Percentiles rank a stretch among this genome's conserved stretches.
phyloP scores from a whole-genome alignment of 1,140 invertebrate genomes.

The Procambarus clarkii region DNA sequence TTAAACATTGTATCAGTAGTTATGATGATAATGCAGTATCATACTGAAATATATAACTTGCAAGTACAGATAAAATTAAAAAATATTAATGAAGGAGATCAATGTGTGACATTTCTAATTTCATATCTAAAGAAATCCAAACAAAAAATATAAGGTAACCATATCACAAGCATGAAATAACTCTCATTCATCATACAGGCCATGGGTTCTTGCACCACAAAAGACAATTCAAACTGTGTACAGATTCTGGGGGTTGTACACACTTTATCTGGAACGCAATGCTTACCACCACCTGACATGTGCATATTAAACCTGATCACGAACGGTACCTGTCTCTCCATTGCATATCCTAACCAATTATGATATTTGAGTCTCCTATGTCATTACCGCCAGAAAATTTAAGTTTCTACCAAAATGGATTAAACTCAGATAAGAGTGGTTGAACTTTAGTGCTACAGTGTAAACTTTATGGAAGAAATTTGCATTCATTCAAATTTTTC shows the following conservation, averaged over 20 bases:
- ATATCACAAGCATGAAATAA: slow-evolving; percentile 15
- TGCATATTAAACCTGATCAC: not conserved
- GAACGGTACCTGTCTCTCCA: not conserved
- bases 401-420: not conserved
- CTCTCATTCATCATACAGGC: not conserved
- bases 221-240: not conserved
- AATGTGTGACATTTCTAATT: not conserved
- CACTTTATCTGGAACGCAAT: not conserved
- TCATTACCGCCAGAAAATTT: not conserved
- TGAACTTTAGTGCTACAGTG: not conserved
- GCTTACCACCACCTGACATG: not conserved
- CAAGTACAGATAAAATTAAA: slow-evolving; percentile 1
- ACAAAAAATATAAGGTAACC: slow-evolving; percentile 8
- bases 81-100: not conserved
- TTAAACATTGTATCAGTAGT: not conserved
- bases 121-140: not conserved
- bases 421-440: not conserved
- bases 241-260: not conserved
- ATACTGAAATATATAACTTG: not conserved
- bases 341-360: not conserved
- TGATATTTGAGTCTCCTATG: not conserved
- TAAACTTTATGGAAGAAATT: not conserved
- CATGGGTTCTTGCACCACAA: slow-evolving; percentile 6
- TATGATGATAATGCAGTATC: not conserved
- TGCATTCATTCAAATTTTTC: not conserved